phyloP scores from a whole-genome alignment of 1,140 invertebrate species.

The Anastrepha obliqua region DNA sequence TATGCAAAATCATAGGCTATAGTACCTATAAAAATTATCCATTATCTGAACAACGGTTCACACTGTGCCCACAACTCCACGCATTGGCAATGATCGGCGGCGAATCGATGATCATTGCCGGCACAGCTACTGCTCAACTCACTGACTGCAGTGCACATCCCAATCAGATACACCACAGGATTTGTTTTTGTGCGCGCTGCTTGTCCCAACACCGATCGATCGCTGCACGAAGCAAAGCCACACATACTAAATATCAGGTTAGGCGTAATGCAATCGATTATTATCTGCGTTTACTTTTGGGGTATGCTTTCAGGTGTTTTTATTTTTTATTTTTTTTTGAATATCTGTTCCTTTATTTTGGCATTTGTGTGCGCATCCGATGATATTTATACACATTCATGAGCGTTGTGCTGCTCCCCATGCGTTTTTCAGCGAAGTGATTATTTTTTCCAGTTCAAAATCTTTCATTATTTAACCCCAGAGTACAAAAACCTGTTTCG shows the following conservation, averaged over 20 bases:
- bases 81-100: background rate
- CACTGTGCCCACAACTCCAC: background rate
- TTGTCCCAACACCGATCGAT: background rate
- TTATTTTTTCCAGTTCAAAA: constrained; percentile 53
- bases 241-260: constrained; percentile 42
- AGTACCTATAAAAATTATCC: background rate
- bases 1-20: background rate
- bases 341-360: background rate
- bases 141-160: background rate
- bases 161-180: background rate
- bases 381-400: background rate
- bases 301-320: constrained; percentile 39
- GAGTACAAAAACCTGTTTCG: constrained; percentile 8
- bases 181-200: background rate
- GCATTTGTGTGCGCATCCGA: background rate
- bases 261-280: constrained; percentile 50
- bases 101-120: background rate
- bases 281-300: constrained; percentile 46
- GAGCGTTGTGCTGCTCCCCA: background rate
- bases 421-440: constrained; percentile 41
- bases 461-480: constrained; percentile 42
- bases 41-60: background rate
- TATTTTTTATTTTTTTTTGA: background rate
- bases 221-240: background rate
- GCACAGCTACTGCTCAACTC: background rate